These are phyloP conservation scores for Ganaspis sp. DNA, from an alignment of 1,140 invertebrate genomes.

Conservation along the genomic window DNA sequence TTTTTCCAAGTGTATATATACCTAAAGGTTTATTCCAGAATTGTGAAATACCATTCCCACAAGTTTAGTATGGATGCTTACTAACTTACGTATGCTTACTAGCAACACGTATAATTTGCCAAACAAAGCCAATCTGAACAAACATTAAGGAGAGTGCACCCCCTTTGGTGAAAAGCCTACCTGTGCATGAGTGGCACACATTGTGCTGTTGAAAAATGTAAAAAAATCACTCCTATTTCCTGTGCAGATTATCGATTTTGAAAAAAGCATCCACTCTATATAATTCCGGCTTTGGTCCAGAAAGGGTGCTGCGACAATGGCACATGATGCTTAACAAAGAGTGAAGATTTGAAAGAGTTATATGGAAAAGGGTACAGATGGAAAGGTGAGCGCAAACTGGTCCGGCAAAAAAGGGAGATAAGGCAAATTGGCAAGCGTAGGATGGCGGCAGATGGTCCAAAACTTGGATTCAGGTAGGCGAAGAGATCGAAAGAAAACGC, in stretches of 20 bases:
- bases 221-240: conserved; percentile 19
- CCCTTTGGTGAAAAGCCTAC: not conserved
- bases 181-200: not conserved
- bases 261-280: conserved; percentile 2
- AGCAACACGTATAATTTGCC: not conserved
- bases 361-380: conserved; percentile 3
- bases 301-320: not conserved
- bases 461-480: conserved; percentile 47
- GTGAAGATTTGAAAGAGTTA: conserved; percentile 19
- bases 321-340: conserved; percentile 7
- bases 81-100: not conserved
- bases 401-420: conserved; percentile 29
- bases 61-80: not conserved
- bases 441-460: conserved; percentile 52
- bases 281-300: not conserved
- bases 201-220: not conserved
- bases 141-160: not conserved
- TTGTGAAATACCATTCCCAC: not conserved
- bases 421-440: conserved; percentile 40
- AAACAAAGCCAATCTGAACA: not conserved
- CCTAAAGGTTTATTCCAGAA: no score
- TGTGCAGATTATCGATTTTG: not conserved
- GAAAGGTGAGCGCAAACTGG: conserved; percentile 28
- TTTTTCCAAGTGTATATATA: no score
- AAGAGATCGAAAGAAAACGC: conserved; percentile 44